phyloP scores from a whole-genome alignment of 2,888 invertebrate genomes.

The Drosophila picticornis region DNA sequence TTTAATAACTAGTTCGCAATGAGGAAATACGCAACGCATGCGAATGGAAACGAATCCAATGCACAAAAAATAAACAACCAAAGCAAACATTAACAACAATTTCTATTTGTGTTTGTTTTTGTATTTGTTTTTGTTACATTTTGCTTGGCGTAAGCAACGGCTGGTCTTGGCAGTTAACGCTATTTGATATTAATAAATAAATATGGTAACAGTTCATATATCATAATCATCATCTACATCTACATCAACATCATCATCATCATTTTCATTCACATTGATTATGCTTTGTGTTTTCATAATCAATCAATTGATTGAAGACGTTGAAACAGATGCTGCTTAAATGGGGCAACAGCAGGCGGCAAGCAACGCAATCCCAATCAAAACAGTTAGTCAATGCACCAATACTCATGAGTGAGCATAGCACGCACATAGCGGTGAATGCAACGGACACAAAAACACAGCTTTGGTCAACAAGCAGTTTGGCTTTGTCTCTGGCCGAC shows the following conservation, averaged over 20 bases:
- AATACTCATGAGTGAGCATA: not conserved
- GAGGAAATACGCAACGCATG: conserved; percentile 22
- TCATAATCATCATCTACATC: conserved; percentile 29
- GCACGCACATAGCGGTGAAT: conserved; percentile 35
- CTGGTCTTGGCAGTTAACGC: conserved; percentile 36
- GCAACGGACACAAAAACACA: conserved; percentile 14
- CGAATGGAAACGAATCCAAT: conserved; percentile 11
- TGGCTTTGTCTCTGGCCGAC: conserved; percentile 11
- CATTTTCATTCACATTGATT: conserved; percentile 51
- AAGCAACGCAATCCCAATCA: conserved; percentile 10
- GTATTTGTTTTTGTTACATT: conserved; percentile 23
- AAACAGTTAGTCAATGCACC: conserved; percentile 37
- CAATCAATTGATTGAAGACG: conserved; percentile 65
- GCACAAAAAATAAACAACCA: conserved; percentile 43
- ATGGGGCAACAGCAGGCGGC: conserved; percentile 26
- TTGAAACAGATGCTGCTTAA: conserved; percentile 43
- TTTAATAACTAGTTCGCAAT: conserved; percentile 4
- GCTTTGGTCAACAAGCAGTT: conserved; percentile 7
- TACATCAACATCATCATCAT: conserved; percentile 25
- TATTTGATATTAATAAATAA: conserved; percentile 64
- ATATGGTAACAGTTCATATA: conserved; percentile 60
- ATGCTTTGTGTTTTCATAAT: conserved; percentile 67
- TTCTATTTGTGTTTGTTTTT: conserved; percentile 15
- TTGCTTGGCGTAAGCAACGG: conserved; percentile 17
- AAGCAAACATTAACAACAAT: conserved; percentile 68